Evolutionary conservation across 2,888 invertebrate genomes (phyloP).

Genomic region (Chaitophorus viminalis): DNA sequence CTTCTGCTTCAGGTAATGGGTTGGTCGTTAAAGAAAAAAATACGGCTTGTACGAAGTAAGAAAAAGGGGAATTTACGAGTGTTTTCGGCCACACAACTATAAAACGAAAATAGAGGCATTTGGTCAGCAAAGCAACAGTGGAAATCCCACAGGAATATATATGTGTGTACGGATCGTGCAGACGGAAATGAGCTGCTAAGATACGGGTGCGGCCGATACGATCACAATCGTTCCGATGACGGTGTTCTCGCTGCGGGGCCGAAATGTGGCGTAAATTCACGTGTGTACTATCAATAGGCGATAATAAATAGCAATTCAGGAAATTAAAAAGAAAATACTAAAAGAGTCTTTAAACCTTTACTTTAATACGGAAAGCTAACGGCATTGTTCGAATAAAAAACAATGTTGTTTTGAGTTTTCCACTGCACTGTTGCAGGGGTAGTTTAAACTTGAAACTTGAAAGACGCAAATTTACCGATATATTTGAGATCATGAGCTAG

Average conservation of each 20-base stretch:
- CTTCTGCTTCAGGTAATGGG: conserved; percentile 17
- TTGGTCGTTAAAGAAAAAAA: conserved; percentile 38
- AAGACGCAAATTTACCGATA: no score
- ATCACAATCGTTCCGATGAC: conserved; percentile 19
- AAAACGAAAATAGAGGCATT: conserved; percentile 51
- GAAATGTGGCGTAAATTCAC: background rate
- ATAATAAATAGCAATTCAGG: conserved; percentile 56
- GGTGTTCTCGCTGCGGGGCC: conserved; percentile 17
- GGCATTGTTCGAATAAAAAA: background rate
- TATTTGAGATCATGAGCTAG: no score
- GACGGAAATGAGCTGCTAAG: conserved; percentile 60
- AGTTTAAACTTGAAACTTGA: no score
- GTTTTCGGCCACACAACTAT: conserved; percentile 35
- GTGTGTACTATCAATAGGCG: conserved; percentile 28
- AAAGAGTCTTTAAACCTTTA: background rate
- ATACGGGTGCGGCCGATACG: conserved; percentile 51
- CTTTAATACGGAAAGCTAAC: background rate
- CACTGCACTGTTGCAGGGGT: background rate
- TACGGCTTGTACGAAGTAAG: conserved; percentile 37
- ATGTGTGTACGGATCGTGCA: background rate
- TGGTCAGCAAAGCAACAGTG: conserved; percentile 54
- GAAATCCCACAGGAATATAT: conserved; percentile 46
- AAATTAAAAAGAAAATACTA: conserved; percentile 55
- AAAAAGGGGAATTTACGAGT: conserved; percentile 59
- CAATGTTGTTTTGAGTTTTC: background rate